Percentiles rank a stretch among this genome's conserved stretches.
These are phyloP conservation scores for Axea sp. DNA, from an alignment of 2,888 invertebrate genomes.

Conservation along the genomic window DNA sequence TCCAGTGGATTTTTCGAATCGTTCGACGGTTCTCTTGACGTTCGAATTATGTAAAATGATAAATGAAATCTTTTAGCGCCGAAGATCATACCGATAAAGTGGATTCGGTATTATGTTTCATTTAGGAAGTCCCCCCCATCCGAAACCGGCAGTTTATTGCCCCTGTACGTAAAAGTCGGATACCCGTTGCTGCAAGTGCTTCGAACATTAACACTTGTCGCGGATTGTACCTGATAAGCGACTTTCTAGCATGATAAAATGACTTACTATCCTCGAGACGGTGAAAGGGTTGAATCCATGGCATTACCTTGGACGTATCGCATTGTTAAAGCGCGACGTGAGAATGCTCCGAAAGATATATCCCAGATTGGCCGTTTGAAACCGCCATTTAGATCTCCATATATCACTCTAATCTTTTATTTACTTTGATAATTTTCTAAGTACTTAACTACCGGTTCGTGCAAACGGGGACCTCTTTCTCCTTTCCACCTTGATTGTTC, in stretches of 20 bases:
- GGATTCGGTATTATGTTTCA: conserved; percentile 34
- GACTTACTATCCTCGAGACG: conserved; percentile 43
- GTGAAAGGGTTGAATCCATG: conserved; percentile 47
- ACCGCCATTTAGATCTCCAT: conserved; percentile 45
- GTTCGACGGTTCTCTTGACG: conserved; percentile 4
- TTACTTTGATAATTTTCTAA: conserved; percentile 52
- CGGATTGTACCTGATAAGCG: conserved; percentile 39
- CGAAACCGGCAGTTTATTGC: conserved; percentile 25
- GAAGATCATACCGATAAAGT: conserved; percentile 16
- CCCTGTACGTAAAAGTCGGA: conserved; percentile 25
- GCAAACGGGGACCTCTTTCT: conserved; percentile 4
- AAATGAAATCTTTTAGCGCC: conserved; percentile 15
- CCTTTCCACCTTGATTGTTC: neutral
- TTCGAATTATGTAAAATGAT: conserved; percentile 39
- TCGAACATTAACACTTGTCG: conserved; percentile 45
- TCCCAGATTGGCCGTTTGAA: conserved; percentile 36
- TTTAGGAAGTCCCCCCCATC: conserved; percentile 16
- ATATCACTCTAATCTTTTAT: conserved; percentile 53
- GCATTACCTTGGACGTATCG: conserved; percentile 7
- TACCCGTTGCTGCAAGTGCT: conserved; percentile 38
- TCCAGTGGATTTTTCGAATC: conserved; percentile 1
- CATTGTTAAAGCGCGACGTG: conserved; percentile 42
- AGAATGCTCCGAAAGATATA: conserved; percentile 39
- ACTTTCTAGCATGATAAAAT: conserved; percentile 41
- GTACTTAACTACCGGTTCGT: conserved; percentile 42